Evolutionary conservation across 2,888 invertebrate species (phyloP), one percentile per base, ranked within the genome.

Genomic region (Ophioninae sp.): DNA sequence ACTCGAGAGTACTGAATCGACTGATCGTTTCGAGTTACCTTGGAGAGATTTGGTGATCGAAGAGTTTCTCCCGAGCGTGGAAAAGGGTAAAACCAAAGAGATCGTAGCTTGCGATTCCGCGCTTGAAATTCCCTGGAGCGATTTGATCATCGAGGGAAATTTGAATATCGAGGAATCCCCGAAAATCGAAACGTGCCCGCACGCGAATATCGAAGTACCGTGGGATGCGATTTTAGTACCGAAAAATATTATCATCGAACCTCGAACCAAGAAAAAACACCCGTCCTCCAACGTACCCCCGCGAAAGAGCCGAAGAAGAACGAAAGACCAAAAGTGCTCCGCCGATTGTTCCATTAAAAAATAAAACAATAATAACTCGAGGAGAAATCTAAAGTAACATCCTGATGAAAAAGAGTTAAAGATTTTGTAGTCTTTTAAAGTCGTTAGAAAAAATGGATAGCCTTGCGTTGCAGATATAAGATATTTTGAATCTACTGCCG

Each of bases 171-270:
- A 86, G 39, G 75, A 86, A 5, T 37, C 77, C 7, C 82, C 87
- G n/a, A 70, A 86, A 23, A 84, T 80, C n/a, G 80, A 86, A 76
- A 57, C 68, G 6, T 90, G 91, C 37, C 61, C 7, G 7, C 61
- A 83, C 6, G 86, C 88, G 13, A 88, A 89, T 39, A 87, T 91
- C 2, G 91, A 91, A 84, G 89, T 91, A 61, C 91, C 91, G 8
- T 91, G 91, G 91, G 85, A 89, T 41, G 88, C 90, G 67, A 89
- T 91, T 64, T 82, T 91, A 67, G 80, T 91, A 59, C 90, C 91
- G 0, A 79, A 44, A 6, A 90, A 90, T 73, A 86, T 91, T 41
- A 77, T 88, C 23, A 91, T 91, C 17, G 83, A 87, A 59, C 44
- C 87, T 0, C 74, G 79, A 21, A 88, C 83, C 13, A 87, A 81